Percentiles rank a stretch among this genome's conserved stretches.
phyloP scores from a whole-genome alignment of 2,113 vertebrate species.

The Lasiurus borealis region DNA sequence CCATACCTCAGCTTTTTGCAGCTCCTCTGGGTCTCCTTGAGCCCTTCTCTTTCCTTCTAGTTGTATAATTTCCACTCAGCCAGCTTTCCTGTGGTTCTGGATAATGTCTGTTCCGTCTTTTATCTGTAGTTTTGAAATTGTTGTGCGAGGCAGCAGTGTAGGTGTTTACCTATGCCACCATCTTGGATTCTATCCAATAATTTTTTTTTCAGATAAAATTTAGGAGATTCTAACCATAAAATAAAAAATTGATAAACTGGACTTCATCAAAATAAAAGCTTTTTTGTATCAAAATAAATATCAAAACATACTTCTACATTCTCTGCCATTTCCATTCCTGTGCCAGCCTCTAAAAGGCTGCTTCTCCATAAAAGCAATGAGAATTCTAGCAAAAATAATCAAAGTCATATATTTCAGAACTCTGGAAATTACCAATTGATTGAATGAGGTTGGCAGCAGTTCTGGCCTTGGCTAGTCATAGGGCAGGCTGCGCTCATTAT shows the following conservation, averaged over 20 bases:
- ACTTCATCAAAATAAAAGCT: constrained; percentile 18
- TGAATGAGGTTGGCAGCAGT: neutral
- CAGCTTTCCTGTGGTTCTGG: no score
- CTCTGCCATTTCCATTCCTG: neutral
- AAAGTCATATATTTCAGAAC: neutral
- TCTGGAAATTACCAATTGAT: neutral
- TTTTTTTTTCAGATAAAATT: neutral
- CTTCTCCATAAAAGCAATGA: neutral
- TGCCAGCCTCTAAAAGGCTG: neutral
- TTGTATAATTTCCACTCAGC: no score
- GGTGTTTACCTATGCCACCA: no score
- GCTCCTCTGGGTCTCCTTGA: no score
- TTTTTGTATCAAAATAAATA: neutral
- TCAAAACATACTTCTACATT: neutral
- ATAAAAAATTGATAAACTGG: neutral
- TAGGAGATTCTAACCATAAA: neutral
- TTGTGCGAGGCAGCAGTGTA: no score
- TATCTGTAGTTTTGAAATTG: no score
- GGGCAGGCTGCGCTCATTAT: neutral
- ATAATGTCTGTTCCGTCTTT: no score
- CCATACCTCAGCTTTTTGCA: no score
- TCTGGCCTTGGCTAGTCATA: neutral
- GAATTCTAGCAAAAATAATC: neutral
- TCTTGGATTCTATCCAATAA: neutral
- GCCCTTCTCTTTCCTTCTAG: no score